phyloP scores from a whole-genome alignment of 2,888 invertebrate species.

The Syrista parreyssii region DNA sequence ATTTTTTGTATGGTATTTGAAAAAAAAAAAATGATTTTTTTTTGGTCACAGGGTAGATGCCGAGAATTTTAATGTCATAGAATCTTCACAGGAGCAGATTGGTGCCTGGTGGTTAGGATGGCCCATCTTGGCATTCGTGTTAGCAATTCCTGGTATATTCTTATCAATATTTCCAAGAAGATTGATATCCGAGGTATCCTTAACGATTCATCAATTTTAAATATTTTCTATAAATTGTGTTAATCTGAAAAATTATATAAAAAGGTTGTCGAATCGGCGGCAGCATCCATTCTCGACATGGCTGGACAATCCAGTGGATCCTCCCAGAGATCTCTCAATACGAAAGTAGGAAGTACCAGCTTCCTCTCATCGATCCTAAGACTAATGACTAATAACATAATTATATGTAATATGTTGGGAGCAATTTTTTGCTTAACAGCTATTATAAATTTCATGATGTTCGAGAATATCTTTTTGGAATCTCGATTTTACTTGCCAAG shows the following conservation, averaged over 20 bases:
- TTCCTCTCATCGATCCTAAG: slow-evolving; percentile 68
- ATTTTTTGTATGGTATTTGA: slow-evolving; percentile 2
- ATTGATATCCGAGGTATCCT: slow-evolving; percentile 64
- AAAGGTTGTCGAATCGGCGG: slow-evolving; percentile 70
- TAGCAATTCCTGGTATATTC: slow-evolving; percentile 67
- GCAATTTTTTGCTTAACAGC: slow-evolving; percentile 69
- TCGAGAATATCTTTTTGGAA: slow-evolving; percentile 71
- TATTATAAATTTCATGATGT: slow-evolving; percentile 68
- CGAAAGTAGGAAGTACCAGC: slow-evolving; percentile 47
- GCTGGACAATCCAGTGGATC: slow-evolving; percentile 49
- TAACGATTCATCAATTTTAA: not conserved
- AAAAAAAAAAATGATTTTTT: slow-evolving; percentile 4
- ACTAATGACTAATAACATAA: slow-evolving; percentile 69
- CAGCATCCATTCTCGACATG: slow-evolving; percentile 69
- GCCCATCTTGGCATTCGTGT: slow-evolving; percentile 66
- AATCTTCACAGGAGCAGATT: slow-evolving; percentile 54
- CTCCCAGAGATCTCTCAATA: slow-evolving; percentile 20
- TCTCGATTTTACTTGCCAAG: slow-evolving; percentile 71
- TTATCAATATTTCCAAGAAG: slow-evolving; percentile 71
- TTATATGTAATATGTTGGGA: slow-evolving; percentile 69
- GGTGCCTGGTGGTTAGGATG: slow-evolving; percentile 69
- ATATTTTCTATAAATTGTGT: not conserved
- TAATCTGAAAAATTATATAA: slow-evolving; percentile 29
- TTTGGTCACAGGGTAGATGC: slow-evolving; percentile 46
- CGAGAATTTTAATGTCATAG: slow-evolving; percentile 42